These are phyloP conservation scores for Hippopotamyrus pictus DNA, from an alignment of 2,797 vertebrate genomes.

Conservation along the genomic window DNA sequence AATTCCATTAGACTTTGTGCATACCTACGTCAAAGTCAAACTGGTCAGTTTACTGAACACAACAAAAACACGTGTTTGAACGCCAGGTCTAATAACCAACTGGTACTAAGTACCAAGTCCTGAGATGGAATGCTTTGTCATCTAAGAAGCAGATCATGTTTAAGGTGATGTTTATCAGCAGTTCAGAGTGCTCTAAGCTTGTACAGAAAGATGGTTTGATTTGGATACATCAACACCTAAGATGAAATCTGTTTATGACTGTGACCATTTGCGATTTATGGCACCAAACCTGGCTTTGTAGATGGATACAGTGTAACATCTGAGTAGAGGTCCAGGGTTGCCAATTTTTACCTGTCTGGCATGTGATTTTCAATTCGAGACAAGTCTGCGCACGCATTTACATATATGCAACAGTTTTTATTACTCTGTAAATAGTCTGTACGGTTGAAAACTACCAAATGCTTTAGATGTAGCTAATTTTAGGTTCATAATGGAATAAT, in stretches of 20 bases:
- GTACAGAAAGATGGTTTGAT: neutral
- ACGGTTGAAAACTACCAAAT: neutral
- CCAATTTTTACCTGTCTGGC: neutral
- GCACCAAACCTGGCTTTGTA: neutral
- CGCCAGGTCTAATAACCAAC: neutral
- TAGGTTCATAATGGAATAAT: neutral
- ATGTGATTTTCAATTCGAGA: neutral
- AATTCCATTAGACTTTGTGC: constrained; percentile 88
- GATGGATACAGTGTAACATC: neutral
- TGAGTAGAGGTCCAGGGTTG: neutral
- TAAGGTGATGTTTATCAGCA: neutral
- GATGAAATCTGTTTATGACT: neutral
- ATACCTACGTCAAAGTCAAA: constrained; percentile 69
- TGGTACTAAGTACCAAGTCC: neutral
- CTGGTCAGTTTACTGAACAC: neutral
- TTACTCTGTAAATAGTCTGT: neutral
- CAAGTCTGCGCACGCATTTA: neutral
- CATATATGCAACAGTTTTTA: neutral
- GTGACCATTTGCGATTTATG: neutral
- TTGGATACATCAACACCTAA: neutral
- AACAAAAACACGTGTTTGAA: neutral
- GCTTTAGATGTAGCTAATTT: neutral
- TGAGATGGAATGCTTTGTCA: neutral
- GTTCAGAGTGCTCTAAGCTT: neutral
- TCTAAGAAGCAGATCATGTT: neutral